Evolutionary conservation across 2,797 vertebrate genomes (phyloP), one percentile per base, ranked within the genome.

Genomic region (Platalea minor): DNA sequence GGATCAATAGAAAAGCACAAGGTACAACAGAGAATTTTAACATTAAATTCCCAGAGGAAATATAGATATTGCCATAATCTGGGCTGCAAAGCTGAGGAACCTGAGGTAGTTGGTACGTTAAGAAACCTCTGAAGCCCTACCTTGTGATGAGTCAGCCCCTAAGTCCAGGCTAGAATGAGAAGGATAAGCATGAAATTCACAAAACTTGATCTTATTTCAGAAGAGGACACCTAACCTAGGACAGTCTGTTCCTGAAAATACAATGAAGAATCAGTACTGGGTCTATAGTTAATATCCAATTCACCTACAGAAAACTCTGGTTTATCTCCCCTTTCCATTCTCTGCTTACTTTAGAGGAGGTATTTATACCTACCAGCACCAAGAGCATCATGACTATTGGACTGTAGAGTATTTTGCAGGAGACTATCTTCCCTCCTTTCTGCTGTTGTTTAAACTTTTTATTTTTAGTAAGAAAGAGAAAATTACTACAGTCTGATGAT

Each of bases 41-140:
- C 5, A 10, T 0, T 61, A 48, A 61, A 65, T 76, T 81, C 11
- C 20, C n/a, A 45, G 69, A 65, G 10, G 26, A 48, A 46, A 59
- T 81, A 31, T 5, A 35, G 7, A 18, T 35, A 69, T 60, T 78
- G 5, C 7, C 24, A 45, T 61, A 73, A 76, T 54, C 29, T 5
- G 1, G 11, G 13, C 19, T 54, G 23, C 10, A 63, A 78, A 23
- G 3, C 24, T 76, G 69, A 76, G 39, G 61, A 90, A 84, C 5
- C 3, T 31, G 57, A 72, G 3, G 13, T 3, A n/a, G 6, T 3
- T 41, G 7, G 9, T 75, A 39, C 1, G 2, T 67, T 10, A 60
- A 68, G 54, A 85, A 60, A 17, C 51, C 10, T 73, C 65, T 18
- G 14, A 89, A 90, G 31, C 61, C 7, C 10, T 56, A 5, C 10